These are phyloP conservation scores for Sialia sialis DNA, from an alignment of 2,113 vertebrate genomes.

Conservation along the genomic window DNA sequence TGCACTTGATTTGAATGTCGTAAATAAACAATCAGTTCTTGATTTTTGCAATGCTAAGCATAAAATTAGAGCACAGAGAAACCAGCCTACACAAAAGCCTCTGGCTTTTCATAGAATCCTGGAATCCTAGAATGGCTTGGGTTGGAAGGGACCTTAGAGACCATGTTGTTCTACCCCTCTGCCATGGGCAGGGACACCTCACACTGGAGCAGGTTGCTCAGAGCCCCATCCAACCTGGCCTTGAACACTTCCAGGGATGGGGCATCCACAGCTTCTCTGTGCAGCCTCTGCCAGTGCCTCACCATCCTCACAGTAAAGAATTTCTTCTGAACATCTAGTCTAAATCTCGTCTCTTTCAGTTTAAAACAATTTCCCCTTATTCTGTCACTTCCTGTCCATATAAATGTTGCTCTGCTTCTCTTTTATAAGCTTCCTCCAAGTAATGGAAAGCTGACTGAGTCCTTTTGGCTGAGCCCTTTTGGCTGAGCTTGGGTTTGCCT, in stretches of 20 bases:
- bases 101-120: not conserved
- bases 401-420: not conserved
- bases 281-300: not conserved
- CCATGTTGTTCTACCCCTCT: not conserved
- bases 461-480: not conserved
- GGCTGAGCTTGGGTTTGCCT: not conserved
- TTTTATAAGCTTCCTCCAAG: not conserved
- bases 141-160: not conserved
- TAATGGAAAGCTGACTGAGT: not conserved
- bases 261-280: not conserved
- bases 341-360: not conserved
- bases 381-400: not conserved
- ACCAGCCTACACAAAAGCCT: not conserved
- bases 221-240: not conserved
- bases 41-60: constrained; percentile 13
- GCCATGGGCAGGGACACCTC: not conserved
- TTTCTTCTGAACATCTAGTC: not conserved
- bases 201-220: not conserved
- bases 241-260: not conserved
- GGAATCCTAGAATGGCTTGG: not conserved
- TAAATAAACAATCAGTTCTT: constrained; percentile 29
- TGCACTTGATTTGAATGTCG: constrained; percentile 2
- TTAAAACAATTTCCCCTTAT: not conserved
- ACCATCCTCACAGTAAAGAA: not conserved
- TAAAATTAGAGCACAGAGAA: not conserved